Conservation (phyloP, 37 sponge, comb jelly and placozoan species). For the Eunapius fragilis region DNA sequence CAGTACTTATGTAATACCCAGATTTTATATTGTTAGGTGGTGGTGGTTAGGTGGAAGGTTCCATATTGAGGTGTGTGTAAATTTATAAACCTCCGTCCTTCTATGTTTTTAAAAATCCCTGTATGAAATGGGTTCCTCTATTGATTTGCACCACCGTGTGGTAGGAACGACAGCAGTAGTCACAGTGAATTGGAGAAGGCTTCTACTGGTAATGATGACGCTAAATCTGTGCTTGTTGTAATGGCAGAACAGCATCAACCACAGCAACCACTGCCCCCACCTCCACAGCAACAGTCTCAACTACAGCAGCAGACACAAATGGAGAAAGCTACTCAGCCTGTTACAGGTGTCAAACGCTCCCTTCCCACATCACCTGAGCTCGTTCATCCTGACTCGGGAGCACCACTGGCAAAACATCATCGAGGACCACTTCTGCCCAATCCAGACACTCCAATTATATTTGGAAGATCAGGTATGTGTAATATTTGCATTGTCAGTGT, state of each 20-base stretch:
- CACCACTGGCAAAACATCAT: slow-evolving; percentile 11
- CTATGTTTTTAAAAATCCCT: too few species aligned
- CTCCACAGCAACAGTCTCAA: background rate
- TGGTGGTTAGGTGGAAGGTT: too few species aligned
- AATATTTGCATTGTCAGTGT: background rate
- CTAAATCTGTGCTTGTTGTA: background rate
- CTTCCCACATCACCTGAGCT: background rate
- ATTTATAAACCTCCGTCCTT: too few species aligned
- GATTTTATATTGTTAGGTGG: too few species aligned
- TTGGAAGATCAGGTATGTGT: background rate
- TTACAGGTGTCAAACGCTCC: slow-evolving; percentile 24
- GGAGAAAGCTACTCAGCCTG: background rate
- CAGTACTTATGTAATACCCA: too few species aligned
- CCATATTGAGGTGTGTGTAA: too few species aligned
- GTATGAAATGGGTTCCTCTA: too few species aligned
- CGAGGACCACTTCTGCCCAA: slow-evolving; percentile 48
- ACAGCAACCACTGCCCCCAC: background rate
- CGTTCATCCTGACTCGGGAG: background rate
- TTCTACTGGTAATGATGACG: background rate
- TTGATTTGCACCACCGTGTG: background rate
- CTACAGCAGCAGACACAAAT: background rate
- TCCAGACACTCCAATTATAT: slow-evolving; percentile 8
- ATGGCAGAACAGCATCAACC: background rate
- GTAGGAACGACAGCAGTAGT: background rate
- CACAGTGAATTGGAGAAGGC: background rate